Evolutionary conservation across 2,888 invertebrate genomes (phyloP).

Genomic region (Fragum fragum): DNA sequence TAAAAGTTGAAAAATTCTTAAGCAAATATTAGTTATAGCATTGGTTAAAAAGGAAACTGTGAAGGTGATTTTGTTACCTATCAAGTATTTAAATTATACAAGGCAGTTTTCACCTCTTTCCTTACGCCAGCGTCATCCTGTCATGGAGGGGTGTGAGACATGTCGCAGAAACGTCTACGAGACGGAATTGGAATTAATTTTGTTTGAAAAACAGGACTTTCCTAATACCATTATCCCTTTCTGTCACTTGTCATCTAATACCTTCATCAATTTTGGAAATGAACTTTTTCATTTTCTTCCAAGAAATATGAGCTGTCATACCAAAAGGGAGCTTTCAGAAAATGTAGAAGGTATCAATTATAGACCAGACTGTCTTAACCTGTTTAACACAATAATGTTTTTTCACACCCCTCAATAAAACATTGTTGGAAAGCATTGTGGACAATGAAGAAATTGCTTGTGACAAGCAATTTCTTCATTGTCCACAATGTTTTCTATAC

Average conservation of each 20-base stretch:
- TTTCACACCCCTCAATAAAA: no score
- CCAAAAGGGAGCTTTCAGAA: no score
- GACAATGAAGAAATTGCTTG: no score
- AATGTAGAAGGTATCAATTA: no score
- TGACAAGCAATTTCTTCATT: no score
- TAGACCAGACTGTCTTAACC: no score
- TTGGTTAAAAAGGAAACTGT: not conserved
- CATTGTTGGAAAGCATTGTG: no score
- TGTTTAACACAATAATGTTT: no score
- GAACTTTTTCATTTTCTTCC: not conserved
- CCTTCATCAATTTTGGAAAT: not conserved
- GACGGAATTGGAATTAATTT: slow-evolving; percentile 36
- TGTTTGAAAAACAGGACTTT: slow-evolving; percentile 33
- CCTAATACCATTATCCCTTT: slow-evolving; percentile 29
- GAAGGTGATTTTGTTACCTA: slow-evolving; percentile 10
- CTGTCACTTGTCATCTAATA: slow-evolving; percentile 8
- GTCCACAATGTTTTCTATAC: no score
- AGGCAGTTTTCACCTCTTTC: slow-evolving; percentile 28
- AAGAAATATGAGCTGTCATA: no score
- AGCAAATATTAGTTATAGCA: no score
- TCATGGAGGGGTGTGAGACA: slow-evolving; percentile 24
- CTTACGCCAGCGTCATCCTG: slow-evolving; percentile 15
- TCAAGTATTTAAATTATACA: slow-evolving; percentile 34
- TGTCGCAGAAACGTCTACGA: slow-evolving; percentile 15
- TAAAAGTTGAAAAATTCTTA: no score